Evolutionary conservation across 2,797 vertebrate species (phyloP).

Genomic region (Bovichtus variegatus): DNA sequence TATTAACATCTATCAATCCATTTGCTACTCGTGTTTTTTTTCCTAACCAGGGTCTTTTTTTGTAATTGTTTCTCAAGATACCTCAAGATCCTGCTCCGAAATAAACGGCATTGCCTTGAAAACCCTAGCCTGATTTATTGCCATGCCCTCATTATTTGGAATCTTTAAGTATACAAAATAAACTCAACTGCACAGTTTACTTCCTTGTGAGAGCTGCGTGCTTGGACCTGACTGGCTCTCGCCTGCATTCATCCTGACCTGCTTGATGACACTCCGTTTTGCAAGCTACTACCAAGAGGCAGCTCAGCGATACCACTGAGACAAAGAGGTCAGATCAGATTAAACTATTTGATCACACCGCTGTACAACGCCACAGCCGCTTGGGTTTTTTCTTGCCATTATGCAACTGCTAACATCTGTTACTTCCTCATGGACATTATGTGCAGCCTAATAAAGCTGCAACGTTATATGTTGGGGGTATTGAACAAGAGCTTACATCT

Average conservation of each 20-base stretch:
- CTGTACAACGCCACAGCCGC: conserved; percentile 66
- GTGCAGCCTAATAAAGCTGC: conserved; percentile 64
- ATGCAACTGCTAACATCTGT: conserved; percentile 83
- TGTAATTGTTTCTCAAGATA: neutral
- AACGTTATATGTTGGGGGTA: conserved; percentile 39
- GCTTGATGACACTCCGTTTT: conserved; percentile 45
- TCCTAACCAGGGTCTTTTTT: neutral
- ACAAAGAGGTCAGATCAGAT: conserved; percentile 76
- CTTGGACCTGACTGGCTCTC: conserved; percentile 8
- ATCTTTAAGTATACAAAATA: neutral
- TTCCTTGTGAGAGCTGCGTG: neutral
- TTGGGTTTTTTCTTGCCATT: conserved; percentile 62
- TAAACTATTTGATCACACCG: conserved; percentile 74
- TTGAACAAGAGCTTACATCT: conserved; percentile 58
- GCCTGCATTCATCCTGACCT: conserved; percentile 39
- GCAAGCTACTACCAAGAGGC: conserved; percentile 45
- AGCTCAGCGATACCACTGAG: conserved; percentile 53
- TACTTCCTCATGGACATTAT: conserved; percentile 65
- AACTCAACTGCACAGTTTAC: neutral
- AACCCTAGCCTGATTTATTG: neutral
- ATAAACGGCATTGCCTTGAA: neutral
- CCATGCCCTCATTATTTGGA: neutral
- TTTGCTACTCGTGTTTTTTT: neutral
- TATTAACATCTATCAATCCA: conserved; percentile 43
- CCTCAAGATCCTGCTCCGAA: conserved; percentile 1